Percentiles rank a stretch among this genome's conserved stretches.
These are phyloP conservation scores for Heliconius hermathena DNA, from an alignment of 1,140 invertebrate species.

Conservation along the genomic window DNA sequence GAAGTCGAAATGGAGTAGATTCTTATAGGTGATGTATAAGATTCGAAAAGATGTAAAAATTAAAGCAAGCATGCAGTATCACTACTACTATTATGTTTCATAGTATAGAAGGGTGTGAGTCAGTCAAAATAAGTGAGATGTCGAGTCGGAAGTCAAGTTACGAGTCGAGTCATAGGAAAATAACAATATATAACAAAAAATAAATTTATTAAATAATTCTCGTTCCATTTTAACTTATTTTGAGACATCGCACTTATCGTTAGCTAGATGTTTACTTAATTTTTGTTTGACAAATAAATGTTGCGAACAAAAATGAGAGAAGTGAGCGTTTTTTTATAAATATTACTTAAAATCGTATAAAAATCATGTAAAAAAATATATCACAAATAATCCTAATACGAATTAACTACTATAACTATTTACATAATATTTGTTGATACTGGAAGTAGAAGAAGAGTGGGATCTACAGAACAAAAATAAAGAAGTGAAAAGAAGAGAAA, in stretches of 20 bases:
- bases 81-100: neutral
- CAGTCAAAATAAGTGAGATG: constrained; percentile 65
- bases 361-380: constrained; percentile 44
- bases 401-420: constrained; percentile 41
- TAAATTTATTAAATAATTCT: constrained; percentile 59
- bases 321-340: constrained; percentile 44
- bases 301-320: constrained; percentile 58
- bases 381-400: constrained; percentile 38
- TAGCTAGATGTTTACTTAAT: constrained; percentile 47
- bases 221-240: constrained; percentile 50
- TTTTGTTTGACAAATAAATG: constrained; percentile 49
- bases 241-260: constrained; percentile 77
- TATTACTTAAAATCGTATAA: constrained; percentile 44
- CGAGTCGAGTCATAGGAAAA: constrained; percentile 56
- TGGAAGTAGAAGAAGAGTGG: constrained; percentile 31
- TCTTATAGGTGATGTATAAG: too few species aligned
- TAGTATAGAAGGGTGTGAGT: constrained; percentile 25
- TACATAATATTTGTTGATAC: constrained; percentile 42
- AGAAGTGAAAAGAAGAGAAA: neutral
- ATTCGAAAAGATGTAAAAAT: neutral
- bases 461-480: neutral
- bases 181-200: constrained; percentile 59
- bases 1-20: too few species aligned
- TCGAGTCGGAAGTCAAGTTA: constrained; percentile 61
- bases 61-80: neutral